These are phyloP conservation scores for Drosophila lowei DNA, from an alignment of 1,140 invertebrate species.

Conservation along the genomic window DNA sequence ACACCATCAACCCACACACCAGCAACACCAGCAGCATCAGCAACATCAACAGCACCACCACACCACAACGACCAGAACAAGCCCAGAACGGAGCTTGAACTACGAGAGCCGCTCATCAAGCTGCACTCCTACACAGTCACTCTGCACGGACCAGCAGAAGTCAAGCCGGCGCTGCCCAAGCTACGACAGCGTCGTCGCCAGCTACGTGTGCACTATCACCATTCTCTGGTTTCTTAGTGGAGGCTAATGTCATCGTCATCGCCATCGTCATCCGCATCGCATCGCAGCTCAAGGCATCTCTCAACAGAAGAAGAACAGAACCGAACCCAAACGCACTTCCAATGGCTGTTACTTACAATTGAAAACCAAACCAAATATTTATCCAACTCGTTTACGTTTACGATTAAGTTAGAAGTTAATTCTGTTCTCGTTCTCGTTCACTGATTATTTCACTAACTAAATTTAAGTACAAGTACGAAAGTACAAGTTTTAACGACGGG, in stretches of 20 bases:
- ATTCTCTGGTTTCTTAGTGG: slow-evolving; percentile 74
- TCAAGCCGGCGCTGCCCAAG: slow-evolving; percentile 12
- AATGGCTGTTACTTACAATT: slow-evolving; percentile 75
- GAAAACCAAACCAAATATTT: slow-evolving; percentile 80
- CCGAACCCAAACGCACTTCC: slow-evolving; percentile 56
- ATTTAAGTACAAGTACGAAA: slow-evolving; percentile 62
- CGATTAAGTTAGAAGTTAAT: slow-evolving; percentile 79
- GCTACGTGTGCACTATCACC: slow-evolving; percentile 71
- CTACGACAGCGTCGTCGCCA: slow-evolving; percentile 47
- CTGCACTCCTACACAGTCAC: slow-evolving; percentile 73
- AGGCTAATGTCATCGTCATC: slow-evolving; percentile 27
- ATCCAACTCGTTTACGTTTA: slow-evolving; percentile 71
- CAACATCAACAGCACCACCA: slow-evolving; percentile 38
- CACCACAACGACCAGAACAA: slow-evolving; percentile 31
- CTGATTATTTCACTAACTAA: slow-evolving; percentile 48
- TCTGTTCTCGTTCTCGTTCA: slow-evolving; percentile 53
- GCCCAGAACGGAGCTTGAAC: slow-evolving; percentile 14
- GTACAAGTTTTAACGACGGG: slow-evolving; percentile 31
- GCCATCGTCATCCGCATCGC: slow-evolving; percentile 26
- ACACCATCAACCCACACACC: slow-evolving; percentile 23
- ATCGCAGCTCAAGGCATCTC: slow-evolving; percentile 21
- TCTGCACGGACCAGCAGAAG: slow-evolving; percentile 45
- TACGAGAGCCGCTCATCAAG: slow-evolving; percentile 42
- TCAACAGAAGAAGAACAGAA: too few species aligned
- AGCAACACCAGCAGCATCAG: slow-evolving; percentile 30